Evolutionary conservation across 2,888 invertebrate genomes (phyloP), one percentile per base, ranked within the genome.

Genomic region (Colletes collaris): DNA sequence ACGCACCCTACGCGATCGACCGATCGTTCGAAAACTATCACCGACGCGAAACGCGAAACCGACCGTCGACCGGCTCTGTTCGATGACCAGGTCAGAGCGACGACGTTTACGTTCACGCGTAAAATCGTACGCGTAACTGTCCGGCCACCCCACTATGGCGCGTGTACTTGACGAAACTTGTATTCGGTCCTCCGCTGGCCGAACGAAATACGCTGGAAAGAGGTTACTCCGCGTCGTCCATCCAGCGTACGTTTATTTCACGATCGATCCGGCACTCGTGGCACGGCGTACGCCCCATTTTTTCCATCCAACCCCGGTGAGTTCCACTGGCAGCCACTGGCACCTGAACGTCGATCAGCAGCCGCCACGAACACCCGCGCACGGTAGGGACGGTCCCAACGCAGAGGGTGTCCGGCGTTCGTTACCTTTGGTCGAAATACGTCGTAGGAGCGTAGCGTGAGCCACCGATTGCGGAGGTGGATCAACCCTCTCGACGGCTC

Each of bases 181-280:
- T 27, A 3, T 40, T 40, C 27, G 27, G 27, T 27, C 27, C 40
- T 40, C 40, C 13, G 58, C 55, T 52, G 53, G 49, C 60, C 60
- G 40, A n/a, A 27, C 27, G 27, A 27, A 27, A 27, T 27, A 27
- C 27, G 27, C 65, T 59, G 37, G 53, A 58, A 52, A 56, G 60
- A 67, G 71, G 69, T 82, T 83, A 79, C 76, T 74, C 74, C 70
- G 71, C 69, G 76, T 80, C 86, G 77, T 85, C 76, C 87, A 69
- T 83, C 83, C 86, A 84, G 85, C 83, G 89, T 85, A 79, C 84
- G 85, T 83, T 90, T 89, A 89, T 91, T 90, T 89, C 89, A 86
- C 91, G 90, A 92, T 92, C 91, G 91, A 91, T 91, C 90, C 91
- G 89, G 85, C 86, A 83, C 84, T 87, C 86, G 88, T 88, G 86